A percentile compares a stretch with the other conserved stretches of the same genome.
Evolutionary conservation across 2,888 invertebrate species (phyloP).

Genomic region (Anthrax anthrax): DNA sequence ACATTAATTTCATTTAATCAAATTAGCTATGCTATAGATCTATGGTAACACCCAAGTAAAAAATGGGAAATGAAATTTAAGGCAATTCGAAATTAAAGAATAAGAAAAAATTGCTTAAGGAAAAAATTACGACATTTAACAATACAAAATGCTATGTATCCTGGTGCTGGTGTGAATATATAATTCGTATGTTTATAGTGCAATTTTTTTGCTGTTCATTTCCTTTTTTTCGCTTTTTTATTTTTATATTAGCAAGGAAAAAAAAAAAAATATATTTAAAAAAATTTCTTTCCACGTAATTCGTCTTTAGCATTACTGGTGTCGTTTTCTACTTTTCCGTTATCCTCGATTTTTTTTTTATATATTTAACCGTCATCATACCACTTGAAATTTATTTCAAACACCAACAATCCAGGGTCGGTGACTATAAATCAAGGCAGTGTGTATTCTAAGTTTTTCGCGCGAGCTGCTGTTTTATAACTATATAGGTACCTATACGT

Average conservation of each 20-base stretch:
- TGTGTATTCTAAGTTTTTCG: conserved; percentile 19
- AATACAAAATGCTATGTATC: background rate
- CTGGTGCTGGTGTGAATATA: conserved; percentile 1
- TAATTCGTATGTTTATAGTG: background rate
- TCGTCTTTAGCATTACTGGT: conserved; percentile 1
- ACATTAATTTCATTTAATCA: conserved; percentile 9
- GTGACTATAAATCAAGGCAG: conserved; percentile 17
- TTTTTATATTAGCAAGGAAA: too few species aligned
- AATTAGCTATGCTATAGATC: conserved; percentile 8
- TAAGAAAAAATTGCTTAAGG: background rate
- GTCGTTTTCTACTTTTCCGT: background rate
- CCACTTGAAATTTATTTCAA: conserved; percentile 19
- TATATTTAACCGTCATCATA: conserved; percentile 16
- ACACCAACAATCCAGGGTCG: conserved; percentile 17
- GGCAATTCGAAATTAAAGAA: background rate
- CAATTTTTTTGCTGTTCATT: background rate
- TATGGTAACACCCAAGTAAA: background rate
- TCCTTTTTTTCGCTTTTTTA: background rate
- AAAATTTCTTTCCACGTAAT: conserved; percentile 6
- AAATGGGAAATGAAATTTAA: conserved; percentile 1
- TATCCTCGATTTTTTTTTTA: background rate
- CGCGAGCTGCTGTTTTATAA: conserved; percentile 18
- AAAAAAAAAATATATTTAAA: too few species aligned
- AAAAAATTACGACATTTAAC: background rate
- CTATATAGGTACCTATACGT: too few species aligned